These are phyloP conservation scores for Zaprionus ornatus DNA, from an alignment of 1,140 invertebrate genomes.

Conservation along the genomic window DNA sequence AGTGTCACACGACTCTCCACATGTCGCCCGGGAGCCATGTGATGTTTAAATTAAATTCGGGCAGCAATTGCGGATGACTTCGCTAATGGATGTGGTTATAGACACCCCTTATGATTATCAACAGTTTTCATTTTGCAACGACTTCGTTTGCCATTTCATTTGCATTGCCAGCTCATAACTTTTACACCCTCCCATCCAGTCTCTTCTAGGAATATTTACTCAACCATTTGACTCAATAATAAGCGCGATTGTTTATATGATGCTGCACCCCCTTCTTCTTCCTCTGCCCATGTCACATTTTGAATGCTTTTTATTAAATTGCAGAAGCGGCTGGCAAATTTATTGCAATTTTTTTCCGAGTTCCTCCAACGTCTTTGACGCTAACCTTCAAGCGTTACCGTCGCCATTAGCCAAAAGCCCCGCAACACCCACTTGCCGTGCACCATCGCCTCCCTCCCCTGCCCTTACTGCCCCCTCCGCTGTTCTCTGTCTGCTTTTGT, in stretches of 20 bases:
- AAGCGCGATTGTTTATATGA: conserved; percentile 68
- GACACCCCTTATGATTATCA: neutral
- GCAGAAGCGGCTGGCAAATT: conserved; percentile 66
- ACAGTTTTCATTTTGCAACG: conserved; percentile 20
- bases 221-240: conserved; percentile 70
- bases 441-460: neutral
- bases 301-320: conserved; percentile 78
- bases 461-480: neutral
- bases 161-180: conserved; percentile 81
- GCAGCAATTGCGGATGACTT: conserved; percentile 37
- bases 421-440: conserved; percentile 9
- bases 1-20: conserved; percentile 33
- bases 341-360: conserved; percentile 72
- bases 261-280: conserved; percentile 7
- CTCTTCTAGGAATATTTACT: conserved; percentile 60
- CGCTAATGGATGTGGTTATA: conserved; percentile 11
- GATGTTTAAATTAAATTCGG: conserved; percentile 70
- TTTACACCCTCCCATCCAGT: conserved; percentile 22
- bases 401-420: conserved; percentile 40
- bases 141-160: conserved; percentile 61
- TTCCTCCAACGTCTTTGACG: conserved; percentile 20
- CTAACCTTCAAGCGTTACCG: conserved; percentile 53
- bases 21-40: neutral
- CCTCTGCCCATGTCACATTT: neutral
- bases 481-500: conserved; percentile 67